These are phyloP conservation scores for Tragelaphus scriptus DNA, from an alignment of 2,113 vertebrate species.

Conservation along the genomic window DNA sequence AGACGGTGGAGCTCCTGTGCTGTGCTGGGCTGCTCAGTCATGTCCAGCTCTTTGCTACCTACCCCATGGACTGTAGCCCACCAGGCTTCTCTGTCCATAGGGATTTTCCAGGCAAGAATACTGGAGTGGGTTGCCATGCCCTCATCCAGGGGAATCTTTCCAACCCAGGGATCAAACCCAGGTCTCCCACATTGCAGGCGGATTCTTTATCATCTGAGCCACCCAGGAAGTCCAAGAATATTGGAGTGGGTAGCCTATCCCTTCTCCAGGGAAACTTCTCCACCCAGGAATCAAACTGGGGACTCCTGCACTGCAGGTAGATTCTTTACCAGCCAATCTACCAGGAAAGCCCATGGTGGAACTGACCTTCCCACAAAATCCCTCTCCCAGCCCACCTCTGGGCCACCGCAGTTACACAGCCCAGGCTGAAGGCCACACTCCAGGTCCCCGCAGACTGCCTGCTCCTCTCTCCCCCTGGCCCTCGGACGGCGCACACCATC, in stretches of 20 bases:
- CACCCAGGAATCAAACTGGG: neutral
- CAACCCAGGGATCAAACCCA: neutral
- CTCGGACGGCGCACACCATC: neutral
- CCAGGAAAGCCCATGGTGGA: neutral
- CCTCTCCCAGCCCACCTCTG: neutral
- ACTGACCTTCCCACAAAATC: neutral
- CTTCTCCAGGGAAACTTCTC: neutral
- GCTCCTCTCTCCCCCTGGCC: neutral
- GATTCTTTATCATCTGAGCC: neutral
- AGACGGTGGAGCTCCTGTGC: neutral
- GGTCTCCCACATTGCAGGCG: accelerated
- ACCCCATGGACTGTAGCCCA: too few species aligned
- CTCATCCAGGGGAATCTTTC: neutral
- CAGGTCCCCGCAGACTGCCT: accelerated
- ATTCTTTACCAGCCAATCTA: neutral
- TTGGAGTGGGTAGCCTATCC: neutral
- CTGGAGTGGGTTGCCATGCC: too few species aligned
- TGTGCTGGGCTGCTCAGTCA: too few species aligned
- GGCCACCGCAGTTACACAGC: accelerated
- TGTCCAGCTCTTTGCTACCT: too few species aligned
- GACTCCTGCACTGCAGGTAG: neutral
- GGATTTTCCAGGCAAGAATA: too few species aligned
- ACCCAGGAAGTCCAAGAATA: neutral
- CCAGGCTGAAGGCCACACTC: neutral
- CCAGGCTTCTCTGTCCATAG: too few species aligned